Evolutionary conservation across 92 coral and sea anemone genomes (phyloP), one percentile per base, ranked within the genome.

Genomic region (Parazoanthus atlanticus): DNA sequence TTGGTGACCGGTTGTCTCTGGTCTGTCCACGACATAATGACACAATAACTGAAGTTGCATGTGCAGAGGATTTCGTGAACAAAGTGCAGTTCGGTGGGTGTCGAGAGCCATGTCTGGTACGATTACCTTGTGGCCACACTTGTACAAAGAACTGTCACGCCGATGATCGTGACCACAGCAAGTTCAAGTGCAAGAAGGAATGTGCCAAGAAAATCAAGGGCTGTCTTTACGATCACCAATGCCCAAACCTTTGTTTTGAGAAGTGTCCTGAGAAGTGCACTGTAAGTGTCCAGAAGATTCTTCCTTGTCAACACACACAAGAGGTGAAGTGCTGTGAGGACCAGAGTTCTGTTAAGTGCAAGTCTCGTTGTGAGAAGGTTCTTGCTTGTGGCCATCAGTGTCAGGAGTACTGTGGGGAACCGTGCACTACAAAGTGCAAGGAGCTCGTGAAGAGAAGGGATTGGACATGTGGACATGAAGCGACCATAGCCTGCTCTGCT

Each of bases 381-480:
- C 90, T 96, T 10, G 23, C 54, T 33, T 96, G 98, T 78, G 95
- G 94, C 28, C 98, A 96, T 88, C 95, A 78, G 7, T 96, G 98
- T 78, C 98, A 96, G 90, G 65, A 75, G 17, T 28, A 23, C 61
- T 96, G 98, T 74, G 79, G 92, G 36, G 67, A 41, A 76, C 90
- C 91, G 0, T 96, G 98, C 43, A 94, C 96, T 28, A 84, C 74
- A 19, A 56, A 89, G 32, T 96, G 98, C 43, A 77, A 66, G 74
- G 98, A 94, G 89, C 91, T 91, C 5, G 98, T 93, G 72, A 94
- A 92, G 92, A 91, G 75, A 79, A 78, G 41, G 15, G 95, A 94
- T 85, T 94, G 96, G 95, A 88, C 94, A 21, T 96, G 98, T 80
- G 98, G 98, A 6, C 98, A 96, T 78, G 88, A 64, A n/a, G 90